phyloP scores from a whole-genome alignment of 92 coral and sea anemone species.

The Scolanthus callimorphus region DNA sequence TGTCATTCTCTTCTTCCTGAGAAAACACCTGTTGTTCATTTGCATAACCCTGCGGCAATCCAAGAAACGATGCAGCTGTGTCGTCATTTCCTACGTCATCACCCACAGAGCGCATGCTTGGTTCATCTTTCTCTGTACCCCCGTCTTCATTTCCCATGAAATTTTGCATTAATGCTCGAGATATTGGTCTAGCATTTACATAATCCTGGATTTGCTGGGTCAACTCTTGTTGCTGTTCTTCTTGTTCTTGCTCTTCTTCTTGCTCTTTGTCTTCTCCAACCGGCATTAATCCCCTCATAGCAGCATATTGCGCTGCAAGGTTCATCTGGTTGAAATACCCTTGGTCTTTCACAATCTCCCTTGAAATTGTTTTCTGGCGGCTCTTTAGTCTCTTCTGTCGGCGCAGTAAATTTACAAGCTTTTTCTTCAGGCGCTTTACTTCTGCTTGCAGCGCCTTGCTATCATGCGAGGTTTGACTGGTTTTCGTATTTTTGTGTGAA shows the following conservation, averaged over 20 bases:
- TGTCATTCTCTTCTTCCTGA: too few species aligned
- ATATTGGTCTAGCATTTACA: background rate
- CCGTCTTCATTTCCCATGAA: too few species aligned
- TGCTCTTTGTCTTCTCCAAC: background rate
- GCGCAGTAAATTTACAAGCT: constrained; percentile 1
- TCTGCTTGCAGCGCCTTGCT: background rate
- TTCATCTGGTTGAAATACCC: constrained; percentile 18
- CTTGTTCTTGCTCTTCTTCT: background rate
- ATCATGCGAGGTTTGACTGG: background rate
- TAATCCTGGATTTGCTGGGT: background rate
- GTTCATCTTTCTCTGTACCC: too few species aligned
- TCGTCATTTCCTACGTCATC: too few species aligned
- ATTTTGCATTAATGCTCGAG: too few species aligned
- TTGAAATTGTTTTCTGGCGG: background rate
- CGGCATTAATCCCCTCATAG: background rate
- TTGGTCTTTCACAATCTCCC: background rate
- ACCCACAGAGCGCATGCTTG: too few species aligned
- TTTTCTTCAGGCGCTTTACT: constrained; percentile 3
- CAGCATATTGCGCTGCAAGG: background rate
- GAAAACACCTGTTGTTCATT: too few species aligned
- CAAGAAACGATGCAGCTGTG: too few species aligned
- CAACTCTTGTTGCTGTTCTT: constrained; percentile 1
- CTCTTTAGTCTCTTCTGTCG: constrained; percentile 9
- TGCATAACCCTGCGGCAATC: too few species aligned
- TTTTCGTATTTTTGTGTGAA: background rate